Percentiles rank a stretch among this genome's conserved stretches.
These are phyloP conservation scores for Babyrousa celebensis DNA, from an alignment of 2,797 vertebrate species.

Conservation along the genomic window DNA sequence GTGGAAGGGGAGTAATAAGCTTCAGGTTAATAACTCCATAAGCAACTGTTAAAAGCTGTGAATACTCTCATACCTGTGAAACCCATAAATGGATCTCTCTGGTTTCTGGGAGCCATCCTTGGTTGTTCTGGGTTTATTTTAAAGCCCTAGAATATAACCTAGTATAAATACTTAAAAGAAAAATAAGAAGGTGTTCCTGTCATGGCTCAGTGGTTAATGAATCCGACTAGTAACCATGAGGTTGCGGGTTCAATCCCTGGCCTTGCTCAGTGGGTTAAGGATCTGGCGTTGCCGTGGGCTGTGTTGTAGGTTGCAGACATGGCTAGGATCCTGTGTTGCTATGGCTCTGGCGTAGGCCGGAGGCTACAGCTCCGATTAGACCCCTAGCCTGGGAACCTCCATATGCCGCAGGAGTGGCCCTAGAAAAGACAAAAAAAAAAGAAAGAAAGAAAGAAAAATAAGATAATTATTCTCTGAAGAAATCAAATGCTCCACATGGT, in stretches of 20 bases:
- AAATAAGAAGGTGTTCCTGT: background rate
- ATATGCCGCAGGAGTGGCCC: no score
- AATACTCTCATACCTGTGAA: background rate
- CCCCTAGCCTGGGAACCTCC: no score
- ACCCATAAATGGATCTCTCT: background rate
- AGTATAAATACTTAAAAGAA: slow-evolving; percentile 35
- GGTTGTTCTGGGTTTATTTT: background rate
- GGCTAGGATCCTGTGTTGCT: no score
- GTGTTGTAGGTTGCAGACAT: no score
- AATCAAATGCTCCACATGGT: background rate
- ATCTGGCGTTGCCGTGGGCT: no score
- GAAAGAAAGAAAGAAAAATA: slow-evolving; percentile 1
- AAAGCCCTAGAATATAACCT: background rate
- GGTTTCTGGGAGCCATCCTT: background rate
- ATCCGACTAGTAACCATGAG: no score
- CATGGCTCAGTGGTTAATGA: no score
- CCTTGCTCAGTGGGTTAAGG: no score
- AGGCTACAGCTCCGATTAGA: no score
- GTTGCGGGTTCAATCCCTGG: no score
- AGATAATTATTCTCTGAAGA: slow-evolving; percentile 29
- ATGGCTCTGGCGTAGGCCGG: no score
- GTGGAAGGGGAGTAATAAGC: background rate
- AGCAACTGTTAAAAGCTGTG: slow-evolving; percentile 5
- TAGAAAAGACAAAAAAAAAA: no score
- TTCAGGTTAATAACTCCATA: background rate